Base-by-base conservation (phyloP, 2,797 vertebrate species). In the Phrynocephalus guinanensis region DNA sequence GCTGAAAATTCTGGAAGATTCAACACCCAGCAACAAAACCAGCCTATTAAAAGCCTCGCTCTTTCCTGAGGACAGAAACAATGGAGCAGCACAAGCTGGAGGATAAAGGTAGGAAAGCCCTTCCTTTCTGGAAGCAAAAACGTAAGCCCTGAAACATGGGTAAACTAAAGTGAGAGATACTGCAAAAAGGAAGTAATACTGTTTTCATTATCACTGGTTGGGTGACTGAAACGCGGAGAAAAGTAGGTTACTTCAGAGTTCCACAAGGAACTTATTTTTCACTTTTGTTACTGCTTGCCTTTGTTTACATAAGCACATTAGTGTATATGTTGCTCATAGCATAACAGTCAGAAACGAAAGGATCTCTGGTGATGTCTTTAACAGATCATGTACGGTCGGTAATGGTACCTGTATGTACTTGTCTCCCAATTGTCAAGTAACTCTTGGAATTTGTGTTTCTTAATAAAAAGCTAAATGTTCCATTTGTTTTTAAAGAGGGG, bases 61-160 rank as follows among this genome's bases (percentile, higher is more conserved):
- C 83, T 87, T 90, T 86, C 92, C 91, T 85, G 87, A 93, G 91
- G 85, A 87, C 66, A 66, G 88, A 86, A 76, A 79, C 80, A 80
- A 79, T 75, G 83, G 80, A 89, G 86, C 1, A 0, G 84, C 90
- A 71, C 66, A 91, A 87, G 90, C 83, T 89, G 86, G 83, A 94
- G 88, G 87, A 87, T 26, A 24, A 91, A 85, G 77, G 52, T 72
- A 89, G 91, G 90, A 91, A 93, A 92, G 89, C 68, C 78, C 89
- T 91, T 71, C 86, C 77, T 88, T 88, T 76, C 81, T 33, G 68
- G 83, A 73, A 93, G 33, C 88, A 91, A 85, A 68, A 73, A 48
- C n/a, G 67, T 48, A n/a, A 66, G 26, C 18, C 15, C 81, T 86
- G 33, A n/a, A 73, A 63, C 1, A 18, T 66, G 63, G 77, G 73